Evolutionary conservation across 2,888 invertebrate species (phyloP).

Genomic region (Epicampocera succincta): DNA sequence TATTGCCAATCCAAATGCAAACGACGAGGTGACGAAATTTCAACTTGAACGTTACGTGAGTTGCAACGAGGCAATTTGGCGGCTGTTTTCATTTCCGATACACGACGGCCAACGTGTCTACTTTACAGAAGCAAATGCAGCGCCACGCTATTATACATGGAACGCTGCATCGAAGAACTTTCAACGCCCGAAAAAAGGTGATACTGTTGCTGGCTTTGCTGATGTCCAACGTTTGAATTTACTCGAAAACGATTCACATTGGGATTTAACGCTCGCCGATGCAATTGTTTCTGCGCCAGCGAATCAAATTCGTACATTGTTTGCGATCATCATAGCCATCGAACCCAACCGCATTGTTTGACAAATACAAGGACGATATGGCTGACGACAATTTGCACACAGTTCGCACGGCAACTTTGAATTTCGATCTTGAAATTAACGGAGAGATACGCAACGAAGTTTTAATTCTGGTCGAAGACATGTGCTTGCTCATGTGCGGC

Average conservation of each 20-base stretch:
- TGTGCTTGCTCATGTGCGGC: constrained; percentile 62
- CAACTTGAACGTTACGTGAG: constrained; percentile 72
- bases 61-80: constrained; percentile 59
- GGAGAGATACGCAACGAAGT: constrained; percentile 29
- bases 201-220: constrained; percentile 27
- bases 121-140: no score
- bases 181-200: constrained; percentile 21
- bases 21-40: constrained; percentile 37
- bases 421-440: constrained; percentile 31
- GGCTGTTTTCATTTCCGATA: constrained; percentile 59
- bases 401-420: constrained; percentile 49
- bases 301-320: constrained; percentile 45
- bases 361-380: constrained; percentile 41
- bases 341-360: constrained; percentile 30
- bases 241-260: constrained; percentile 2
- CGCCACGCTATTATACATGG: no score
- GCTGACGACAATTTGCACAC: constrained; percentile 44
- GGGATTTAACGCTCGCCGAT: constrained; percentile 19
- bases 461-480: constrained; percentile 58
- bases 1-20: constrained; percentile 27
- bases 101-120: no score
- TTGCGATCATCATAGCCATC: constrained; percentile 45
- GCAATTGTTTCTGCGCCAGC: constrained; percentile 13
- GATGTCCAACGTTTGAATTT: no score
- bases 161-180: constrained; percentile 50